Evolutionary conservation across 2,113 vertebrate genomes (phyloP), one percentile per base, ranked within the genome.

Genomic region (Paramormyrops kingsleyae): DNA sequence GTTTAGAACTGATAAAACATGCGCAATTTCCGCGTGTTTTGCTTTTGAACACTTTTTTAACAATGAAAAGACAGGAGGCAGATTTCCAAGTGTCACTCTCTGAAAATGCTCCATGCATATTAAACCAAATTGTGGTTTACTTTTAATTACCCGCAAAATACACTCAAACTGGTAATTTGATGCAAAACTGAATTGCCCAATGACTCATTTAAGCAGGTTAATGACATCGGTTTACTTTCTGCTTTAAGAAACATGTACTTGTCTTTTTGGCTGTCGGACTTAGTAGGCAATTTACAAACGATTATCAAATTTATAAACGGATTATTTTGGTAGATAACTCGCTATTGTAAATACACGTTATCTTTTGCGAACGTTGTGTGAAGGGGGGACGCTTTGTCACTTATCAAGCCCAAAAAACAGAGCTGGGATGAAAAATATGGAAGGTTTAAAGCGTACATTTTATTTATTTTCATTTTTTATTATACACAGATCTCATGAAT

Each of bases 401-500:
- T 39, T 90, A 86, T 66, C 17, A 31, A 35, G 83, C 42, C 83
- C 24, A 44, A 89, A 49, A 70, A 93, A 89, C 89, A 90, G 42
- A 47, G n/a, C 77, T 13, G 8, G 89, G 8, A 15, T 91, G 89
- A 42, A 90, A 62, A 62, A 70, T 85, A 50, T 46, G 17, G 74
- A 89, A 84, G 93, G 94, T 94, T 93, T 80, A 89, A 95, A 93
- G 92, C 90, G 93, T 92, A 91, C 88, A 91, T 95, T 95, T 90
- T 90, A 90, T 91, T 89, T 90, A 89, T 91, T 92, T 91, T 90
- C 90, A 93, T 85, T 94, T 95, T 93, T 94, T 94, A 93, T 92
- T 93, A 90, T 93, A 92, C 93, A 74, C 86, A 89, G 90, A 91
- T 74, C 95, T 96, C 94, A 96, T 97, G 94, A 96, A 96, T 96